Conservation (phyloP, 2,888 invertebrate species). For the Allygus modestus region DNA sequence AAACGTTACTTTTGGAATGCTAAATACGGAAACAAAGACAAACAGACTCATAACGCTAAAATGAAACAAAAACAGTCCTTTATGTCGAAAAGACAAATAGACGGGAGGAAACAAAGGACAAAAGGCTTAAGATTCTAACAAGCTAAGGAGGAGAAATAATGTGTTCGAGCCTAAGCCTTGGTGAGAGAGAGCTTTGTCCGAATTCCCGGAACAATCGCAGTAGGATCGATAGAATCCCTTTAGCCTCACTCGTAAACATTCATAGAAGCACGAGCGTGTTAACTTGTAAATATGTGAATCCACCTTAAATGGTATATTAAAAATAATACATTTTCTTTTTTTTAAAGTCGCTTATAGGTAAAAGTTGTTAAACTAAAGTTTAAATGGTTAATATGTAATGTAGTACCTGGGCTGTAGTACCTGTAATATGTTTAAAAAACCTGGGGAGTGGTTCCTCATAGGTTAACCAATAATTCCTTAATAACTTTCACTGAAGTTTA, state of each 20-base stretch:
- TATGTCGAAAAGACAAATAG: conserved; percentile 26
- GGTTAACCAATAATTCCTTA: too few species aligned
- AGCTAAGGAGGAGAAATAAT: conserved; percentile 41
- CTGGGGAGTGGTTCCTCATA: too few species aligned
- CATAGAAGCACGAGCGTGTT: too few species aligned
- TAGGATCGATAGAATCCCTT: conserved; percentile 41
- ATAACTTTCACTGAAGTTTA: too few species aligned
- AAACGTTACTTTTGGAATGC: not conserved
- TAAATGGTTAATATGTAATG: too few species aligned
- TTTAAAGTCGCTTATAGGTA: too few species aligned
- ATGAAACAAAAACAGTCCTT: conserved; percentile 24
- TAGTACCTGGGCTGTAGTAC: too few species aligned
- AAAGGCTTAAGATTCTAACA: conserved; percentile 44
- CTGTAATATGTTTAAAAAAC: too few species aligned
- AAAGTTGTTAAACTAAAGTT: too few species aligned
- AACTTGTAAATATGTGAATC: too few species aligned
- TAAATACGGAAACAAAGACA: not conserved
- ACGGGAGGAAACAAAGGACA: conserved; percentile 9
- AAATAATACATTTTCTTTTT: too few species aligned
- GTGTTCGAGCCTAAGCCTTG: conserved; percentile 25
- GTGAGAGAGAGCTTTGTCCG: conserved; percentile 49
- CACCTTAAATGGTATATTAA: too few species aligned
- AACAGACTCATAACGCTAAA: not conserved
- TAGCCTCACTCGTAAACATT: conserved; percentile 23
- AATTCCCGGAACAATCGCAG: conserved; percentile 37